Base-by-base conservation (phyloP, 2,888 invertebrate species). In the Phania funesta region DNA sequence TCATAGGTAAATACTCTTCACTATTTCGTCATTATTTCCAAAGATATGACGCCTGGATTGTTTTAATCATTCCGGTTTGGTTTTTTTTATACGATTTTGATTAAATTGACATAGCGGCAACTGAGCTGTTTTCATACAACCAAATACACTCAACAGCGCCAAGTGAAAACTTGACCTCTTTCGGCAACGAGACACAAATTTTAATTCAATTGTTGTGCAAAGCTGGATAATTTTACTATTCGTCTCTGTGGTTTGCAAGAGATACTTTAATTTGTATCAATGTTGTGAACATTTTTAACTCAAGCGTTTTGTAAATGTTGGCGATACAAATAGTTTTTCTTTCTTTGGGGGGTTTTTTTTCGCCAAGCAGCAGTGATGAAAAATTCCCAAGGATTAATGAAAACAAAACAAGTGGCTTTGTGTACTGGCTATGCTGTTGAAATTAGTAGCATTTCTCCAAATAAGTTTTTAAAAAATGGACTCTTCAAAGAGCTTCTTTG, bases 201-300 rank as follows among this genome's bases (percentile, higher is more conserved):
- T 54, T 64, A 74, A 74, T 74, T 64, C 13, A 74, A 35, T 64
- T 62, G 26, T 41, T 73, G 5, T 41, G 60, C n/a, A 22, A 46
- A 35, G 13, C 3, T 1, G 22, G 32, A 2, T 46, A 16, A 18
- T 35, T 35, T 46, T 2, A 35, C 9, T 5, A 44, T n/a, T n/a
- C n/a, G n/a, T n/a, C n/a, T n/a, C n/a, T n/a, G n/a, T n/a, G n/a
- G n/a, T n/a, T n/a, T n/a, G n/a, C n/a, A n/a, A n/a, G n/a, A n/a
- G n/a, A n/a, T n/a, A n/a, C n/a, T n/a, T n/a, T n/a, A n/a, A n/a
- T n/a, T n/a, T n/a, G n/a, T n/a, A n/a, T n/a, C n/a, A n/a, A n/a
- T n/a, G n/a, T n/a, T n/a, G n/a, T n/a, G 16, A 4, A 18, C 18
- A 7, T n/a, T 44, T 62, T 44, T 26, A 16, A 24, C 26, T 16